These are phyloP conservation scores for Leiothrix lutea DNA, from an alignment of 2,113 vertebrate genomes.

Conservation along the genomic window DNA sequence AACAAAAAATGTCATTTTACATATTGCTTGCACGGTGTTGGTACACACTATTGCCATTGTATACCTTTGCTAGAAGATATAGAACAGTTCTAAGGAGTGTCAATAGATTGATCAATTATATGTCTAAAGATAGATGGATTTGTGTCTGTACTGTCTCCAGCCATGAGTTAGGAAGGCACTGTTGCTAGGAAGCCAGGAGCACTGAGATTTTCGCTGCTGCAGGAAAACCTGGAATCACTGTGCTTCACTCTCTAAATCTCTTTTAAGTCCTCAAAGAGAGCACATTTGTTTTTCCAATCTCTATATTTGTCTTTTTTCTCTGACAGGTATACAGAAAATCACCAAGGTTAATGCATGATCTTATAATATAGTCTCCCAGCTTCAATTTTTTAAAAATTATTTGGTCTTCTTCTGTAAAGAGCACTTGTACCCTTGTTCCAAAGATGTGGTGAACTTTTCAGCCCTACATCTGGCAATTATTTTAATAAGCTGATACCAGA, in stretches of 20 bases:
- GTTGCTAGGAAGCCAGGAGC: conserved; percentile 54
- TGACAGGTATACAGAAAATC: neutral
- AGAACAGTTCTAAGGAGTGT: neutral
- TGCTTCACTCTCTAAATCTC: neutral
- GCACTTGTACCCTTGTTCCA: neutral
- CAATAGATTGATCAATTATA: neutral
- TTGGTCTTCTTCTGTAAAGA: neutral
- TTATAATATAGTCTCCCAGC: neutral
- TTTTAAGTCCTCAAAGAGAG: neutral
- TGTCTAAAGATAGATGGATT: neutral
- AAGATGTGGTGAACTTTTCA: neutral
- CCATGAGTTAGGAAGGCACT: neutral
- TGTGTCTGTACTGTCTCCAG: neutral
- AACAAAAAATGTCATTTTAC: neutral
- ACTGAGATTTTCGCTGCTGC: neutral
- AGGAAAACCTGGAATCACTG: neutral
- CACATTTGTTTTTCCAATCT: neutral
- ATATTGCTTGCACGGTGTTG: neutral
- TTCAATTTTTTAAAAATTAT: neutral
- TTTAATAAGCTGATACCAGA: neutral
- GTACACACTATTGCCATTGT: neutral
- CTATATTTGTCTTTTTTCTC: neutral
- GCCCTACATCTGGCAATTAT: neutral
- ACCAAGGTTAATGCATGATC: neutral
- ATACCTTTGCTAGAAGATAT: neutral